Conservation (phyloP, 2,888 invertebrate genomes). For the Drosophila paramelanica region DNA sequence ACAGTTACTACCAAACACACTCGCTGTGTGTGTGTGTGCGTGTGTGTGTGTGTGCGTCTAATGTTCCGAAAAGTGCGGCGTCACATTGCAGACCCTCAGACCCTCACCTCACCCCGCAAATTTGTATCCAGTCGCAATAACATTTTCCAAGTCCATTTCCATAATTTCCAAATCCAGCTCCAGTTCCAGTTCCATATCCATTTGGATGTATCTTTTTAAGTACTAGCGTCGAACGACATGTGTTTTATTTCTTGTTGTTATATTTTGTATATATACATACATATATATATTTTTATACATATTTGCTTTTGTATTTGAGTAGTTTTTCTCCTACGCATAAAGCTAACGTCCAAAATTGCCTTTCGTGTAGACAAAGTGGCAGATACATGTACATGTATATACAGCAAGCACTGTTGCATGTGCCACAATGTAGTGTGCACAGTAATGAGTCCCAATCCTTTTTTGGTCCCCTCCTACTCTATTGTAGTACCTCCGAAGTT, state of each 20-base stretch:
- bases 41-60: conserved; percentile 38
- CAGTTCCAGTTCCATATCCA: conserved; percentile 4
- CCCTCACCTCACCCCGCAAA: conserved; percentile 3
- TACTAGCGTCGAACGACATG: conserved; percentile 43
- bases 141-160: neutral
- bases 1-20: conserved; percentile 31
- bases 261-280: neutral
- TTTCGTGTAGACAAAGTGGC: conserved; percentile 44
- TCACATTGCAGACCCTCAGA: conserved; percentile 51
- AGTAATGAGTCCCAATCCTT: conserved; percentile 39
- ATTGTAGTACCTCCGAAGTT: conserved; percentile 29
- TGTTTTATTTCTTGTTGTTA: conserved; percentile 35
- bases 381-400: neutral
- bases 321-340: neutral
- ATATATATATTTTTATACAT: neutral
- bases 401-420: neutral
- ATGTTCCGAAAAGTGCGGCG: conserved; percentile 61
- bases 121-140: conserved; percentile 4
- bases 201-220: conserved; percentile 30
- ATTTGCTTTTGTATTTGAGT: neutral
- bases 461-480: neutral
- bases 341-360: conserved; percentile 49
- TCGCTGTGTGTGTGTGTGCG: conserved; percentile 8
- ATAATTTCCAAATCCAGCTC: conserved; percentile 4
- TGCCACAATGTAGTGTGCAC: conserved; percentile 32